Conservation (phyloP, 2,888 invertebrate genomes). For the Lottia scabra region DNA sequence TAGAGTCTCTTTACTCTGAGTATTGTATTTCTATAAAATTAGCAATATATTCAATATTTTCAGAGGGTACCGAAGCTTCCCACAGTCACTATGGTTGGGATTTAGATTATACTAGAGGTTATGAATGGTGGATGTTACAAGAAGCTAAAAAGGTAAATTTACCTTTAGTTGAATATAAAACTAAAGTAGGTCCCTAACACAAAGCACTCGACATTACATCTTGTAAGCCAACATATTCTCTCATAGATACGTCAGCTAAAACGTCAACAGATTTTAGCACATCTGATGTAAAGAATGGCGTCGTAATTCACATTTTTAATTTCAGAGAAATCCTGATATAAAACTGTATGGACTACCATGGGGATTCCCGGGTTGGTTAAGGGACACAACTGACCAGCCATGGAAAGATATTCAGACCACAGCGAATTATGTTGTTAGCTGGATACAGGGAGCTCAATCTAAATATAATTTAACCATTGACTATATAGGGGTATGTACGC, state of each 20-base stretch:
- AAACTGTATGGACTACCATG: constrained; percentile 68
- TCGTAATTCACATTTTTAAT: constrained; percentile 3
- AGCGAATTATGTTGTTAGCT: constrained; percentile 63
- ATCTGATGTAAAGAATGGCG: too few relatives aligned
- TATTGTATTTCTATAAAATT: too few relatives aligned
- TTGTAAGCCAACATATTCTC: too few relatives aligned
- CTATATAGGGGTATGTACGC: constrained; percentile 62
- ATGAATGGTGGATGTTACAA: constrained; percentile 69
- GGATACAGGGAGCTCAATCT: constrained; percentile 62
- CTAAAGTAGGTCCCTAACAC: too few relatives aligned
- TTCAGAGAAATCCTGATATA: constrained; percentile 68
- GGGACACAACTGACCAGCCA: constrained; percentile 53
- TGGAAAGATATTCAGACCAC: constrained; percentile 44
- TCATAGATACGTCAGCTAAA: too few relatives aligned
- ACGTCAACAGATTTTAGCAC: too few relatives aligned
- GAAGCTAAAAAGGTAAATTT: constrained; percentile 64
- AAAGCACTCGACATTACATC: too few relatives aligned
- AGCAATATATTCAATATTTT: not conserved
- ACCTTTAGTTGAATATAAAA: too few relatives aligned
- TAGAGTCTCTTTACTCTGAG: too few relatives aligned
- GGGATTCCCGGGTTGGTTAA: constrained; percentile 70
- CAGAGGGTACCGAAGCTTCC: constrained; percentile 68
- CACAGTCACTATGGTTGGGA: constrained; percentile 67
- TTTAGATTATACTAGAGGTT: constrained; percentile 65
- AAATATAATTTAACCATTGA: constrained; percentile 62